Evolutionary conservation across 2,888 invertebrate species (phyloP), one percentile per base, ranked within the genome.

Genomic region (Aphodius sticticus): DNA sequence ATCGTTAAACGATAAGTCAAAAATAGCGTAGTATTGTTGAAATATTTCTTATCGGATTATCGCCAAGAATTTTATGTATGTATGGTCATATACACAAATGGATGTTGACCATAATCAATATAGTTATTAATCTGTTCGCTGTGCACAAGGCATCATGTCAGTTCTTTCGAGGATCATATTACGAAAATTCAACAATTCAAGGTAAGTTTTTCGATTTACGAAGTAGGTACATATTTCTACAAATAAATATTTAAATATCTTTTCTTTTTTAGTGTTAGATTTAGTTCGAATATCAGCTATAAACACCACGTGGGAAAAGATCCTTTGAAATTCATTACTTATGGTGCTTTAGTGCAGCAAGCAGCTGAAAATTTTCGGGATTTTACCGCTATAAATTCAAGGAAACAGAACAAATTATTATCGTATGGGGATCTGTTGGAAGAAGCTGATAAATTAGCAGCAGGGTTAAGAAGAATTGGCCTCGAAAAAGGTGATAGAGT

Each of bases 401-500:
- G 76, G 71, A 72, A 76, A 16, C 93, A 93, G 86, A 88, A 88
- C 5, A 82, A 91, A 14, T 88, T 91, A 1, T 85, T 92, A 14
- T 92, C 92, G 0, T 94, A 90, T 83, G 82, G 85, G 0, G 88
- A 92, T 69, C 85, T 92, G 0, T 83, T 91, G n/a, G 85, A 89
- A 38, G 89, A 92, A 85, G 93, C 93, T 0, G 94, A 96, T 86
- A 90, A 90, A 78, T 86, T 96, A 4, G 96, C 96, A 0, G 93
- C 94, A 0, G 95, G 95, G 0, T 90, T 97, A 0, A 76, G 72
- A n/a, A 91, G 92, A 69, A 84, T 95, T 35, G 96, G 96, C 0
- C 85, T 96, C 16, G 86, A 92, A 78, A 91, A 89, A 37, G 96
- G 96, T 0, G 96, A 97, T 86, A 89, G 94, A 7, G 86, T 97